Base-by-base conservation (phyloP, 2,888 invertebrate genomes). In the Orgyia antiqua region DNA sequence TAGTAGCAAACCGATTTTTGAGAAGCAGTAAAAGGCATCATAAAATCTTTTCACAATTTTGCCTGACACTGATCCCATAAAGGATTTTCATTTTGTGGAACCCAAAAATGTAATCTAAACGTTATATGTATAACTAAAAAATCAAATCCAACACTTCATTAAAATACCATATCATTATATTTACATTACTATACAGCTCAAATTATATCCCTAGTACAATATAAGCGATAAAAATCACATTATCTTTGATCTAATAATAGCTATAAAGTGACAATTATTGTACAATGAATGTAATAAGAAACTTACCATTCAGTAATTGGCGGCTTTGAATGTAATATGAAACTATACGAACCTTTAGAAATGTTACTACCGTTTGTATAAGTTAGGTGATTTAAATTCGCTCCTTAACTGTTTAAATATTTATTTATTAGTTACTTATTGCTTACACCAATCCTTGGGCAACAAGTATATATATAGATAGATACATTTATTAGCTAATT, bases 191-290 rank as follows among this genome's bases (percentile, higher is more conserved):
- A 30, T 30, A 30, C 9, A 13, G 13, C 10, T 3, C 18, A 19
- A 27, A 30, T 24, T 35, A 35, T 18, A 31, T 11, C 5, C 15
- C 4, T 2, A 13, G 12, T 9, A 31, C 28, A 36, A 36, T 28
- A 17, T 10, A 4, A 9, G 10, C 36, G 36, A 36, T 31, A 31
- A 36, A 36, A 36, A 31, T 36, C 36, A 31, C 7, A 28, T 36
- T 36, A 36, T 36, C 36, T 27, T 23, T 17, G 9, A 36, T 36
- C 31, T 36, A 10, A 15, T 15, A 28, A 31, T 31, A 12, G 21
- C 24, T 35, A 24, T 28, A 31, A 31, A 36, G 36, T 28, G 28
- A 31, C 36, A 36, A 36, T 36, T 36, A 31, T 13, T 5, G 10
- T 17, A 36, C 36, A 36, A 36, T 17, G 11, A 20, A 9, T 25